A percentile compares a stretch with the other conserved stretches of the same genome.
These are phyloP conservation scores for Anolis apletophallus DNA, from an alignment of 2,797 vertebrate genomes.

Conservation along the genomic window DNA sequence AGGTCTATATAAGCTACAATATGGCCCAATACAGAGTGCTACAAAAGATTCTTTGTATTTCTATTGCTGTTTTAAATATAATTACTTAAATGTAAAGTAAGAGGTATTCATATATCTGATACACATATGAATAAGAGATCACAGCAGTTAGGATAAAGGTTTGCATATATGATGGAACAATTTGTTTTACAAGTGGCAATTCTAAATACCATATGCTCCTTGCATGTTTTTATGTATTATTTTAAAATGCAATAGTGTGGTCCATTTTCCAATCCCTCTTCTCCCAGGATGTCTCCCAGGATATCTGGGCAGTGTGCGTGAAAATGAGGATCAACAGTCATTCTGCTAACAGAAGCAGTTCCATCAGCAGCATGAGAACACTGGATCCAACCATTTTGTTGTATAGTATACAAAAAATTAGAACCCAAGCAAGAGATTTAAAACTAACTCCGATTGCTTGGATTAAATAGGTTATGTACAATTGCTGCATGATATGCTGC, in stretches of 20 bases:
- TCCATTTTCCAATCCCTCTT: neutral
- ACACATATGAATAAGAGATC: conserved; percentile 33
- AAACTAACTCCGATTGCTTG: conserved; percentile 36
- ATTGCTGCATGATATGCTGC: conserved; percentile 51
- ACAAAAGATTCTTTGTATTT: neutral
- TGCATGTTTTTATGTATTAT: no score
- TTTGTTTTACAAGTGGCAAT: conserved; percentile 19
- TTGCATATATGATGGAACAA: conserved; percentile 18
- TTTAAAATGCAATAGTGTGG: neutral
- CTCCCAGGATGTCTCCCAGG: no score
- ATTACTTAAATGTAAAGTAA: conserved; percentile 38
- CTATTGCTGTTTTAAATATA: conserved; percentile 33
- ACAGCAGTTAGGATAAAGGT: conserved; percentile 43
- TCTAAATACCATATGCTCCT: conserved; percentile 19
- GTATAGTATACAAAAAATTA: conserved; percentile 38
- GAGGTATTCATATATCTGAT: conserved; percentile 22
- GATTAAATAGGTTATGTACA: conserved; percentile 14
- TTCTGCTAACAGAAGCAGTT: neutral
- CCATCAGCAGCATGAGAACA: no score
- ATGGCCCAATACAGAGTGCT: neutral
- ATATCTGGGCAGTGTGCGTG: neutral
- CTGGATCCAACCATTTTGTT: conserved; percentile 25
- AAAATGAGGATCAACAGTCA: neutral
- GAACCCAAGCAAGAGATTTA: conserved; percentile 51
- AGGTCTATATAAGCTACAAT: neutral